Base-by-base conservation (phyloP, 2,113 vertebrate genomes). In the Syngnathus typhle region DNA sequence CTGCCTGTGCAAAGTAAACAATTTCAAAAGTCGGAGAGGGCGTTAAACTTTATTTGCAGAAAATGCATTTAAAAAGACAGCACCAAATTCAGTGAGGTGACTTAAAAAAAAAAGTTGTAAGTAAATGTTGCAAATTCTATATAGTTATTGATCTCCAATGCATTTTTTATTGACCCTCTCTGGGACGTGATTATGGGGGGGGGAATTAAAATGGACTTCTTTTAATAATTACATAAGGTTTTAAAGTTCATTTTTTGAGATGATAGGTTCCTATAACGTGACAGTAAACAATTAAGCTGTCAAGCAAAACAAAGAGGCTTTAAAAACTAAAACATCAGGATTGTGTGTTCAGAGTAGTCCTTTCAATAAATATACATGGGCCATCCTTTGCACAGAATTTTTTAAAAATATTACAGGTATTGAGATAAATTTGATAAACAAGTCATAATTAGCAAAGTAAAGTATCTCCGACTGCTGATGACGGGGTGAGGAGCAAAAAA, bases 61-160 rank as follows among this genome's bases (percentile, higher is more conserved):
- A 85, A 87, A 82, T 47, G 80, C 69, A 72, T 74, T 82, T 46
- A 46, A 60, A 76, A 86, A 80, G 36, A 64, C 60, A 76, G 79
- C 88, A 91, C 89, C 89, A 83, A 68, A 81, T 86, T 91, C 89
- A 92, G 90, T 91, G 88, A 87, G 79, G 79, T 76, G 59, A 13
- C 39, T 76, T 32, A 32, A 32, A 32, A 27, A 27, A 27, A 27
- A 32, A 32, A 3, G 27, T 32, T 32, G 27, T 32, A 32, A 3
- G 27, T 32, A 32, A 3, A 32, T 3, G 27, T 75, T 67, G 55
- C 82, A 52, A 58, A 58, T 58, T 36, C 27, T 27, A 32, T 13
- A 12, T 36, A 15, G 13, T 58, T 5, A 58, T 55, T 32, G 27
- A 32, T 23, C 11, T 1, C 27, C 6, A 7, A 58, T 18, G 27